Percentiles rank a stretch among this genome's conserved stretches.
Conservation (phyloP, 2,113 vertebrate species). For the Tetraodon nigroviridis region DNA sequence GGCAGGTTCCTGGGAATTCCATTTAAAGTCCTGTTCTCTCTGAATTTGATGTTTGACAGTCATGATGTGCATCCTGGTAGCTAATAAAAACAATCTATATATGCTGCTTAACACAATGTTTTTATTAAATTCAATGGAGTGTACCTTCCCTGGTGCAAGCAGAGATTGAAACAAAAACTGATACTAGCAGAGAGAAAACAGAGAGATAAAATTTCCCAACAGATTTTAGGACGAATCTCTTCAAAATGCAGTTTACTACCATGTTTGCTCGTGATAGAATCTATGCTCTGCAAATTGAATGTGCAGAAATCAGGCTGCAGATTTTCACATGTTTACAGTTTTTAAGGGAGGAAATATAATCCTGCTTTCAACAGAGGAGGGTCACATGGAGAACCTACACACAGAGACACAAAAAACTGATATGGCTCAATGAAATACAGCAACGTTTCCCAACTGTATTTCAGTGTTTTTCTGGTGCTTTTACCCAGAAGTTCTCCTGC, state of each 20-base stretch:
- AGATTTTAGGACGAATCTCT: constrained; percentile 5
- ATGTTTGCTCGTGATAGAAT: constrained; percentile 33
- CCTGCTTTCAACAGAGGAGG: constrained; percentile 24
- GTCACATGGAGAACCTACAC: constrained; percentile 11
- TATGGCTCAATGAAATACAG: constrained; percentile 49
- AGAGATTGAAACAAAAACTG: constrained; percentile 9
- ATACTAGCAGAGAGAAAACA: constrained; percentile 5
- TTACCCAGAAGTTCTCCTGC: too few species aligned
- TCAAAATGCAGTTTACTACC: constrained; percentile 2
- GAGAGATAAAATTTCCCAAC: background rate
- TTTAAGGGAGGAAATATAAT: constrained; percentile 32
- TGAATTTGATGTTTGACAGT: too few species aligned
- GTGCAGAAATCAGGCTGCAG: constrained; percentile 15
- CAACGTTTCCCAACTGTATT: constrained; percentile 29
- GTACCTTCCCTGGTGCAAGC: constrained; percentile 10
- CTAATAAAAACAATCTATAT: too few species aligned
- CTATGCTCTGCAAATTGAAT: constrained; percentile 11
- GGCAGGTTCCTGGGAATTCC: too few species aligned
- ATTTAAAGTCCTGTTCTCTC: too few species aligned
- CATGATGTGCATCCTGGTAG: too few species aligned
- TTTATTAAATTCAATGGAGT: background rate
- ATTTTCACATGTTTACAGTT: constrained; percentile 22
- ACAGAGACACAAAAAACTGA: constrained; percentile 14
- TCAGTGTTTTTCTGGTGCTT: background rate
- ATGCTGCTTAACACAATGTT: too few species aligned